phyloP scores from a whole-genome alignment of 2,113 vertebrate genomes.

The Butorides virescens region DNA sequence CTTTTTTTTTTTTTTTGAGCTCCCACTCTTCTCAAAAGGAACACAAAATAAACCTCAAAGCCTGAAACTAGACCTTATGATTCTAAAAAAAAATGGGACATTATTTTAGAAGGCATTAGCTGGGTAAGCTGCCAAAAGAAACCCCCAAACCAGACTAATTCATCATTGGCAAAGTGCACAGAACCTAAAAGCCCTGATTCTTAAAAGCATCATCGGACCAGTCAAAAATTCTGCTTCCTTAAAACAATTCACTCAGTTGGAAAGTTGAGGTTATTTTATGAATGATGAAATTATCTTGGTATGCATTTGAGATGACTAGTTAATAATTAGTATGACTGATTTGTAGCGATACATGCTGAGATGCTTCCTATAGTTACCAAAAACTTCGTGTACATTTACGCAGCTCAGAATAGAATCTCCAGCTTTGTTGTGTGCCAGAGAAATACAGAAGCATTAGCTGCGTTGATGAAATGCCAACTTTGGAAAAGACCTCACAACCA shows the following conservation, averaged over 20 bases:
- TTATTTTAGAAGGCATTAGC: background rate
- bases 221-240: background rate
- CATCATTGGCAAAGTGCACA: background rate
- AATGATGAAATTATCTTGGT: background rate
- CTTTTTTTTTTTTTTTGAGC: background rate
- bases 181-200: background rate
- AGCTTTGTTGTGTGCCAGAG: background rate
- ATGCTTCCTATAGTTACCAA: background rate
- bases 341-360: rapidly evolving
- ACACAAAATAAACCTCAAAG: background rate
- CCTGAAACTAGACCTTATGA: background rate
- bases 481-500: background rate
- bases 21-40: background rate
- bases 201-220: background rate
- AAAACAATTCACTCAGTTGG: background rate
- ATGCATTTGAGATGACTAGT: background rate
- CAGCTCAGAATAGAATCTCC: background rate
- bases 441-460: background rate
- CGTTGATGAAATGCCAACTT: background rate
- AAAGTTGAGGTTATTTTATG: background rate
- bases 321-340: background rate
- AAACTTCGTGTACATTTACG: background rate
- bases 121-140: background rate
- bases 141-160: background rate
- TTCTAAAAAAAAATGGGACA: rapidly evolving